Conservation (phyloP, 2,113 vertebrate genomes). For the Macrotis lagotis region DNA sequence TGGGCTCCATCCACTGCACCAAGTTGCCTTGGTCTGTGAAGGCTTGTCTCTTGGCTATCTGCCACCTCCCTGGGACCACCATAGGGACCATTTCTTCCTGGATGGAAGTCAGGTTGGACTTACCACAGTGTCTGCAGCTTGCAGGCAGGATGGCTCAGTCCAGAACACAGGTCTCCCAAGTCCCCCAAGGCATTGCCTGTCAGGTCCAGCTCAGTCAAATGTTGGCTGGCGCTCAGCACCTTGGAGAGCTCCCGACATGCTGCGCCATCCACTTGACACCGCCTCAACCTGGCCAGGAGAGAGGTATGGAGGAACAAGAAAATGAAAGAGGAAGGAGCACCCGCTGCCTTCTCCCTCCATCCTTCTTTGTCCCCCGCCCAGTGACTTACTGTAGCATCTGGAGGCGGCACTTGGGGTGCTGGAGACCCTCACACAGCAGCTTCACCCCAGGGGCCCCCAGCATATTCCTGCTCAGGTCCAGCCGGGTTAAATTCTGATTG, state of each 20-base stretch:
- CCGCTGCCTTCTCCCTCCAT: not conserved
- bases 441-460: slow-evolving; percentile 34
- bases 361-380: rapidly evolving
- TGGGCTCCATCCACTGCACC: not conserved
- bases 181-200: slow-evolving; percentile 46
- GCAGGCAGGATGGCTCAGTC: slow-evolving; percentile 18
- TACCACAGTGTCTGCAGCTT: slow-evolving; percentile 56
- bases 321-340: too few species aligned
- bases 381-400: slow-evolving; percentile 68
- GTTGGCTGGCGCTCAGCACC: slow-evolving; percentile 18
- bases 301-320: rapidly evolving
- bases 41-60: not conserved
- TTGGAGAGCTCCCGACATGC: slow-evolving; percentile 43
- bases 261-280: slow-evolving; percentile 18
- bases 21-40: too few species aligned
- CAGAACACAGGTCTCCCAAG: slow-evolving; percentile 36
- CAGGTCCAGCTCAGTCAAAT: slow-evolving; percentile 65
- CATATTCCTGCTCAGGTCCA: slow-evolving; percentile 61
- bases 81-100: not conserved
- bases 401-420: slow-evolving; percentile 63
- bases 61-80: too few species aligned
- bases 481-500: slow-evolving; percentile 9
- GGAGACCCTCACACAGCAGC: slow-evolving; percentile 56
- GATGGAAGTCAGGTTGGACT: not conserved
- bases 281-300: slow-evolving; percentile 51